A percentile compares a stretch with the other conserved stretches of the same genome.
Conservation (phyloP, 2,113 vertebrate species). For the Caranx melampygus region DNA sequence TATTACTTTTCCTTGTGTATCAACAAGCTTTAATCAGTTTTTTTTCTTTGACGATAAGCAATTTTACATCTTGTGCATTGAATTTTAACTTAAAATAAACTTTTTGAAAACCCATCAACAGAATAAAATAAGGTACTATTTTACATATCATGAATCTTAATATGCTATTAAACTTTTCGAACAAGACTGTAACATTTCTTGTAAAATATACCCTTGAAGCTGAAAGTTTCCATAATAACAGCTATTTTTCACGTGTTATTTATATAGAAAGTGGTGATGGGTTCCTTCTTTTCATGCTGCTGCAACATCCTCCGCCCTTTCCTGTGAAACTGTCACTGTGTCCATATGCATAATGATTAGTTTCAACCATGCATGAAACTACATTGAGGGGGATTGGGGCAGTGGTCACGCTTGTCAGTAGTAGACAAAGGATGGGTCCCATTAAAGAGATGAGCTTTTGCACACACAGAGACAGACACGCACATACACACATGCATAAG, state of each 20-base stretch:
- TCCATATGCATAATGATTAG: conserved; percentile 76
- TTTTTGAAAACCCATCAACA: not conserved
- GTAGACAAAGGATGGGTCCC: conserved; percentile 74
- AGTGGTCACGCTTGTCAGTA: conserved; percentile 72
- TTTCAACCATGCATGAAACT: conserved; percentile 79
- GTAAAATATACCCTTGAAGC: not conserved
- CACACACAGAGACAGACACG: conserved; percentile 10
- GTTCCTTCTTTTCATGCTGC: conserved; percentile 18
- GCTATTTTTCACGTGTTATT: conserved; percentile 24
- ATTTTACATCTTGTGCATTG: not conserved
- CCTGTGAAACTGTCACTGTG: conserved; percentile 60
- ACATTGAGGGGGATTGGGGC: conserved; percentile 71
- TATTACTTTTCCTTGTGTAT: not conserved
- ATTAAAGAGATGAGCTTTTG: conserved; percentile 71
- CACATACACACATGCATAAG: conserved; percentile 18
- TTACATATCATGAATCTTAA: not conserved
- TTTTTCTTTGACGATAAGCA: not conserved
- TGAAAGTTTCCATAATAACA: conserved; percentile 3
- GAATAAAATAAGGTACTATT: not conserved
- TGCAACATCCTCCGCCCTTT: conserved; percentile 49
- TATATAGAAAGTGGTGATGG: conserved; percentile 22
- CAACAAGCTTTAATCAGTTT: conserved; percentile 18
- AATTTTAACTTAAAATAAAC: not conserved
- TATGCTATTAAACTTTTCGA: not conserved
- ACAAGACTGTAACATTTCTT: not conserved